Conservation (phyloP, 1,140 invertebrate genomes). For the Drosophila parvula region DNA sequence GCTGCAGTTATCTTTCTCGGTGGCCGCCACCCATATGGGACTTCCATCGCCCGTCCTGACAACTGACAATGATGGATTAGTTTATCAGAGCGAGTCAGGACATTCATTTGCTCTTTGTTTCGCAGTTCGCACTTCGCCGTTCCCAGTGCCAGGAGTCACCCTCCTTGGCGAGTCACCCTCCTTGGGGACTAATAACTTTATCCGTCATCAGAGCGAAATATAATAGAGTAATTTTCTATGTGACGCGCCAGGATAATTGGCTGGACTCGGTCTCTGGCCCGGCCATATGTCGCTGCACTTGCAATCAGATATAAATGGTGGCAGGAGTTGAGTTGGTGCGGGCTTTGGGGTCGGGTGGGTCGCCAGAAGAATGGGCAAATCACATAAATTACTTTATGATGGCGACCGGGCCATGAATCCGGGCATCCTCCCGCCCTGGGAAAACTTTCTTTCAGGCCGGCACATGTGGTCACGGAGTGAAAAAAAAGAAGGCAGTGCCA, state of each 20-base stretch:
- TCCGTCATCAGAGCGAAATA: conserved; percentile 61
- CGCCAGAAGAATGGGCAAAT: conserved; percentile 58
- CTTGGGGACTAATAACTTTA: conserved; percentile 73
- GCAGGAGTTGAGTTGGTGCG: conserved; percentile 12
- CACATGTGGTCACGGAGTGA: conserved; percentile 71
- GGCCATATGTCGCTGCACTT: conserved; percentile 75
- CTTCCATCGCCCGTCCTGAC: conserved; percentile 45
- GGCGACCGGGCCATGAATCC: conserved; percentile 68
- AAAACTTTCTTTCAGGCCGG: conserved; percentile 45
- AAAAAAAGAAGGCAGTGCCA: conserved; percentile 47
- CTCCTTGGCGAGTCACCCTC: conserved; percentile 6
- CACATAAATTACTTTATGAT: conserved; percentile 83
- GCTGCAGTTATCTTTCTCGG: conserved; percentile 1
- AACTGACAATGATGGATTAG: conserved; percentile 73
- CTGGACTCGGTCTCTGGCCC: conserved; percentile 29
- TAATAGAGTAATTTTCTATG: conserved; percentile 78
- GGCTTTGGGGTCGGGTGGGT: conserved; percentile 1
- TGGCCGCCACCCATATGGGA: conserved; percentile 1
- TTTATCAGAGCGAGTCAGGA: conserved; percentile 47
- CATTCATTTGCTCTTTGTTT: conserved; percentile 63
- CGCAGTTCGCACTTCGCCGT: conserved; percentile 2
- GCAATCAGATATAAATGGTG: conserved; percentile 62
- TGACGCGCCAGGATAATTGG: conserved; percentile 69
- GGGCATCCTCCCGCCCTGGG: conserved; percentile 10
- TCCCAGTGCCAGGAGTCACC: conserved; percentile 5